Percentiles rank a stretch among this genome's conserved stretches.
These are phyloP conservation scores for Chiroxiphia lanceolata DNA, from an alignment of 2,797 vertebrate species.

Conservation along the genomic window DNA sequence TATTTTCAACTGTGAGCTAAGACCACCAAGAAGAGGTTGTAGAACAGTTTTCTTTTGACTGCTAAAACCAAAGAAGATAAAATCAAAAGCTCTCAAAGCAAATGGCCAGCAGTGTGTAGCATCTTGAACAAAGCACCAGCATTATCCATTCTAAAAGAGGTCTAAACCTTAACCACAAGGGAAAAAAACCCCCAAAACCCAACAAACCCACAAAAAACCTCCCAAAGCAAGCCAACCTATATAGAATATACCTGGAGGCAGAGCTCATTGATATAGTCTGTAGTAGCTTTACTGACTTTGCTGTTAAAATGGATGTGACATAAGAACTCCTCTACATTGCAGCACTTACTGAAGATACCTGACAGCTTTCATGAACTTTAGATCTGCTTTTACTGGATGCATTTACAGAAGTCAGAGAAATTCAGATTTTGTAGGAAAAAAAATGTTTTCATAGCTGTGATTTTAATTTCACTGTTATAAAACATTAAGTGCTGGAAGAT, in stretches of 20 bases:
- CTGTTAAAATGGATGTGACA: background rate
- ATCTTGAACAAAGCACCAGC: background rate
- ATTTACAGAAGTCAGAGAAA: background rate
- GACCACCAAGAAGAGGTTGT: background rate
- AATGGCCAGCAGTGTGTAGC: background rate
- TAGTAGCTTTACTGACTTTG: background rate
- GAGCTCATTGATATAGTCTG: background rate
- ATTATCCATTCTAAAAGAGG: background rate
- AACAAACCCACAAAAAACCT: rapidly evolving
- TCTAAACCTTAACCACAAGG: rapidly evolving
- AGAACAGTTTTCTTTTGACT: background rate
- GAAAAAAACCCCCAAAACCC: background rate
- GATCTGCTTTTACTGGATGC: background rate
- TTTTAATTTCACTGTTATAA: background rate
- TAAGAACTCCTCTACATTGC: background rate
- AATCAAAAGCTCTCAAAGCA: background rate
- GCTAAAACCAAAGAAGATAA: background rate
- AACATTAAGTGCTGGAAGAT: background rate
- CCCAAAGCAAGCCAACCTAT: background rate
- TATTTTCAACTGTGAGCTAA: background rate
- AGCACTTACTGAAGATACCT: background rate
- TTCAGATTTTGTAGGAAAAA: background rate
- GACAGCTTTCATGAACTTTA: background rate
- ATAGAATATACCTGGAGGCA: background rate
- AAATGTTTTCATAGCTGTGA: background rate